Conservation (phyloP, 2,888 invertebrate species). For the Tanypteryx hageni region DNA sequence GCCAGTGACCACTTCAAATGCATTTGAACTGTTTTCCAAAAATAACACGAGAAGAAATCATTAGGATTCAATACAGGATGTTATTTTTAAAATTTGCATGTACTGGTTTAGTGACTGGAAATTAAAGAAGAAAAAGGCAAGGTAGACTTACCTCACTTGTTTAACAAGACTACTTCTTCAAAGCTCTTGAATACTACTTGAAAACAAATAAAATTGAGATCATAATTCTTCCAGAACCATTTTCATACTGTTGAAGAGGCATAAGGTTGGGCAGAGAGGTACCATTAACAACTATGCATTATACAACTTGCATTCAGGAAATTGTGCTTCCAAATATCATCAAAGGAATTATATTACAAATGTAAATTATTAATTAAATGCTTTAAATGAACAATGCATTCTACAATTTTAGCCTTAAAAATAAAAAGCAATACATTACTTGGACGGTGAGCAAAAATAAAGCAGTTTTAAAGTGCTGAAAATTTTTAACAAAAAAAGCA, state of each 20-base stretch:
- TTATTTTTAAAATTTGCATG: background rate
- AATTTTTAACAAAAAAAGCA: background rate
- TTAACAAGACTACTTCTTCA: conserved; percentile 12
- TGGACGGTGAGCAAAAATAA: background rate
- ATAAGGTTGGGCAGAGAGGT: background rate
- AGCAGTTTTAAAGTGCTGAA: background rate
- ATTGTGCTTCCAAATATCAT: background rate
- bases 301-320: background rate
- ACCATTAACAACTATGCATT: background rate
- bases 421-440: background rate
- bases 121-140: background rate
- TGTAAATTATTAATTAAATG: background rate
- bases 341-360: background rate
- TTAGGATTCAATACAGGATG: background rate
- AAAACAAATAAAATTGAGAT: conserved; percentile 32
- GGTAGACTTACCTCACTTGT: background rate
- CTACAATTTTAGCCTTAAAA: background rate
- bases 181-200: conserved; percentile 2
- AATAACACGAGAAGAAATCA: background rate
- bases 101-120: background rate
- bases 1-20: no score
- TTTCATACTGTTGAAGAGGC: conserved; percentile 21
- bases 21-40: no score
- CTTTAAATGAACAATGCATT: background rate
- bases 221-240: background rate